Evolutionary conservation across 2,888 invertebrate genomes (phyloP).

Genomic region (Crepidodera aurea): DNA sequence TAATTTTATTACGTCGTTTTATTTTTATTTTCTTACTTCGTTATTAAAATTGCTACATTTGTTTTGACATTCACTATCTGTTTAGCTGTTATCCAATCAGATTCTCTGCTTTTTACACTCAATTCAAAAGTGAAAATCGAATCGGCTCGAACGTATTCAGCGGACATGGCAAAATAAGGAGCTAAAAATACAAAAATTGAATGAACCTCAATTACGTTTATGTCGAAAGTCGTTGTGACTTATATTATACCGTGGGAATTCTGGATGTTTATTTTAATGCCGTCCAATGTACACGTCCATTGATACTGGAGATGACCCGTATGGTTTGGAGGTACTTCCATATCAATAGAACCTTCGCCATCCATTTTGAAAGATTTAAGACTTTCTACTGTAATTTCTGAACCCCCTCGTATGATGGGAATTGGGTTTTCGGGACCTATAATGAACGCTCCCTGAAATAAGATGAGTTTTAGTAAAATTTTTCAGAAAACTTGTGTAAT

Average conservation of each 20-base stretch:
- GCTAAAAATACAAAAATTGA: conserved; percentile 14
- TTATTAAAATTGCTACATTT: conserved; percentile 4
- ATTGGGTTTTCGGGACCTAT: conserved; percentile 26
- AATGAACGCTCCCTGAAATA: too few relatives aligned
- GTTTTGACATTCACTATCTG: conserved; percentile 18
- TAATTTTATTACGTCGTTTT: too few relatives aligned
- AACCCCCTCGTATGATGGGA: conserved; percentile 30
- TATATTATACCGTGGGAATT: too few relatives aligned
- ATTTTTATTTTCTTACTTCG: conserved; percentile 22
- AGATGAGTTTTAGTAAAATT: too few relatives aligned
- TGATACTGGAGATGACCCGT: conserved; percentile 22
- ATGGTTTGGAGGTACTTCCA: conserved; percentile 21
- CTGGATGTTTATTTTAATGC: too few relatives aligned
- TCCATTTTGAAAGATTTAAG: conserved; percentile 14
- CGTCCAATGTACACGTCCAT: conserved; percentile 23
- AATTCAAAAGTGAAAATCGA: conserved; percentile 20
- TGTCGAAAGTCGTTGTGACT: too few relatives aligned
- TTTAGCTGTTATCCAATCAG: conserved; percentile 12
- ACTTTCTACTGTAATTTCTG: conserved; percentile 15
- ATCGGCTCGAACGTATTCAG: conserved; percentile 9
- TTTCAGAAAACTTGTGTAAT: too few relatives aligned
- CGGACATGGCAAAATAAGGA: conserved; percentile 17
- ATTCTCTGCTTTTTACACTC: conserved; percentile 25
- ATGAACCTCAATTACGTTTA: too few relatives aligned
- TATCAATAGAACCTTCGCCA: conserved; percentile 28